A percentile compares a stretch with the other conserved stretches of the same genome.
Conservation (phyloP, 2,797 vertebrate species). For the Anguilla anguilla region DNA sequence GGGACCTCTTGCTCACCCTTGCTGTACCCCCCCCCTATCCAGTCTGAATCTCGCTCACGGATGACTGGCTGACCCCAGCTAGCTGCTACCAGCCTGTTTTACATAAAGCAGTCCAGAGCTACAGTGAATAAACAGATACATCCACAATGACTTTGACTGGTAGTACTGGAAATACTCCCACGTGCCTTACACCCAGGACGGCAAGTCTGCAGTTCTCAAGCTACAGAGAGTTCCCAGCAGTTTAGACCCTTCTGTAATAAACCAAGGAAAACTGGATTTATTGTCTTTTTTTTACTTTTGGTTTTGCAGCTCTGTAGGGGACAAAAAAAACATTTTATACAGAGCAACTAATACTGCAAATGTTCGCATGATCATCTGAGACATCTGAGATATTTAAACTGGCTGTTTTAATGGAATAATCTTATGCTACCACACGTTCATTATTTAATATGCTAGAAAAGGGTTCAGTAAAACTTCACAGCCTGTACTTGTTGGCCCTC, state of each 20-base stretch:
- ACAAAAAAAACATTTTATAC: background rate
- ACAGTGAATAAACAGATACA: conserved; percentile 50
- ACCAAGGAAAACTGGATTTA: conserved; percentile 16
- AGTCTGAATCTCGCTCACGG: conserved; percentile 34
- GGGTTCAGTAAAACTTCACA: background rate
- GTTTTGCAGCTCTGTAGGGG: conserved; percentile 29
- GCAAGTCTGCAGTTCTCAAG: background rate
- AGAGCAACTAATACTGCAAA: background rate
- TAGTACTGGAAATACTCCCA: conserved; percentile 26
- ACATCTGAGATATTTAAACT: background rate
- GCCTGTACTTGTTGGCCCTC: background rate
- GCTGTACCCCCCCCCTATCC: conserved; percentile 19
- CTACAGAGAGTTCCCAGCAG: background rate
- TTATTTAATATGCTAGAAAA: background rate
- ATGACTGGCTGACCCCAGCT: conserved; percentile 41
- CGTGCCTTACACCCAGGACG: background rate
- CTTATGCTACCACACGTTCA: background rate
- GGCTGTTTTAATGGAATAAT: background rate
- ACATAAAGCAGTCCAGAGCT: conserved; percentile 24
- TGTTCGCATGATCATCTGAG: background rate
- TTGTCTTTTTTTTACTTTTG: conserved; percentile 37
- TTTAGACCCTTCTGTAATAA: background rate
- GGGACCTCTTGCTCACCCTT: background rate
- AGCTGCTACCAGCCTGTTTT: conserved; percentile 41
- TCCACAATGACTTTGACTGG: conserved; percentile 37